phyloP scores from a whole-genome alignment of 2,797 vertebrate genomes.

The Falco biarmicus region DNA sequence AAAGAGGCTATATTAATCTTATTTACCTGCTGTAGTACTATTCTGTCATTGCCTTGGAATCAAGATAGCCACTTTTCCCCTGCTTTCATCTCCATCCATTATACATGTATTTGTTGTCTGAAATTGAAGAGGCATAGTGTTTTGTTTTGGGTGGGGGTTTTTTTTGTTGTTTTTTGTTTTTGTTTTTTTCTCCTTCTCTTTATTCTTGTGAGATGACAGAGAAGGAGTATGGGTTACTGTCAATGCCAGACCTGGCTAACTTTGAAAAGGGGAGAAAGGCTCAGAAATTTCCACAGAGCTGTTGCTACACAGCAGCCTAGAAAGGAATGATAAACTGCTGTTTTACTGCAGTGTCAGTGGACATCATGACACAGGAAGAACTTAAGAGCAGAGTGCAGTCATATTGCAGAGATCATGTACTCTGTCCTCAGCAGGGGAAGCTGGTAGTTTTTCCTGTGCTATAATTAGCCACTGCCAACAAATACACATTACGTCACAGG shows the following conservation, averaged over 20 bases:
- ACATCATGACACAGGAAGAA: not conserved
- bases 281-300: not conserved
- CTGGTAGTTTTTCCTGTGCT: not conserved
- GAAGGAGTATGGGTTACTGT: not conserved
- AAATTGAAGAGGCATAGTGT: not conserved
- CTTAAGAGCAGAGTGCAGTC: not conserved
- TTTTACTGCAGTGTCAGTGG: not conserved
- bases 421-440: not conserved
- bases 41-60: not conserved
- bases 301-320: not conserved
- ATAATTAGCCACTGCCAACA: constrained; percentile 45
- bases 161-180: not conserved
- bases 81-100: not conserved
- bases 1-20: not conserved
- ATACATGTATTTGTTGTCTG: not conserved
- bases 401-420: not conserved
- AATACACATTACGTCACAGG: not conserved
- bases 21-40: not conserved
- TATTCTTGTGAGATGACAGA: not conserved
- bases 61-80: not conserved
- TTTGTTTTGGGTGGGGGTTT: not conserved
- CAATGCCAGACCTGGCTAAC: not conserved
- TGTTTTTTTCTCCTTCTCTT: not conserved
- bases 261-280: not conserved
- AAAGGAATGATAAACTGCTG: not conserved